Base-by-base conservation (phyloP, 1,140 invertebrate genomes). In the Myzus persicae region DNA sequence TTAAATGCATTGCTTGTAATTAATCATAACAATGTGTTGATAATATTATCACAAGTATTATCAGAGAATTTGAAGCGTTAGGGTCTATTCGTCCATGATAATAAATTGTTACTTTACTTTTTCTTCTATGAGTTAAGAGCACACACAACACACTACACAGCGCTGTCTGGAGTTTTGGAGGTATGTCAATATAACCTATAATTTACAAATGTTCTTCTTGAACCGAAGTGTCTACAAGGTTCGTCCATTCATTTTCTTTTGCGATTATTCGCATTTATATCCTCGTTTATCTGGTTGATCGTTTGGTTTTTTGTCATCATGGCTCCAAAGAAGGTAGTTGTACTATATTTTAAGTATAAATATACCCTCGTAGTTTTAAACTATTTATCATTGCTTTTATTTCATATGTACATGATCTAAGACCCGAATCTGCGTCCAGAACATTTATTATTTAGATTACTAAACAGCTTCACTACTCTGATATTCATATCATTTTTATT, bases 281-380 rank as follows among this genome's bases (percentile, higher is more conserved):
- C 91, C 76, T 51, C 44, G 24, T 93, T 93, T 84, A 93, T 93
- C 91, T 54, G 14, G 0, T 85, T 85, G 40, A 93, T 93, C 91
- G 81, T 93, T 85, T 85, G 4, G 46, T 6, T 40, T 93, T 51
- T 51, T 93, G n/a, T 51, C 91, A 93, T 82, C 91, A 93, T 93
- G 91, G 91, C 91, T 93, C 91, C 91, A 26, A 93, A 93, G 40
- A 93, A 93, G 91, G 91, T 93, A 93, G 20, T 44, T 90, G 18
- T 31, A 90, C 48, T 67, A 9, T n/a, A 42, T 67, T 40, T 51
- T 90, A 59, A 90, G 8, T 59, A 38, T 40, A 2, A 40, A 59
- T 26, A 54, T 26, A 14, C 40, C 26, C 18, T 0, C 0, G 22
- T 54, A 51, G 8, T 40, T 40, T 54, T 54, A 24, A 26, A 88